phyloP scores from a whole-genome alignment of 2,797 vertebrate species.

The Pachyuromys duprasi region DNA sequence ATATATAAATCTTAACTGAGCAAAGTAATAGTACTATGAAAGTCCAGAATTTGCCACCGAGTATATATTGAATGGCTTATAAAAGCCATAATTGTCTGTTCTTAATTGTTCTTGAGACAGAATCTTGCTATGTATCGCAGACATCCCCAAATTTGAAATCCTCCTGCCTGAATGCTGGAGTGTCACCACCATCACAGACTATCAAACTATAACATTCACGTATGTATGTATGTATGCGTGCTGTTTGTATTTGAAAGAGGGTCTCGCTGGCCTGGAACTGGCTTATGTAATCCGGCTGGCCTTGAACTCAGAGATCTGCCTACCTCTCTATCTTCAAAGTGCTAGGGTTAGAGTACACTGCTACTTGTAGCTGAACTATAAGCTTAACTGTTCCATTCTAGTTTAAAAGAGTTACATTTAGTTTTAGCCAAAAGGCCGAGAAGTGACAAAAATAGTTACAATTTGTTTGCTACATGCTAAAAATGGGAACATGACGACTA shows the following conservation, averaged over 20 bases:
- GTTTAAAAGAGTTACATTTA: conserved; percentile 40
- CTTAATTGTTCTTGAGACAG: background rate
- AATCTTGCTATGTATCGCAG: background rate
- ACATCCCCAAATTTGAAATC: background rate
- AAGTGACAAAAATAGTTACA: conserved; percentile 39
- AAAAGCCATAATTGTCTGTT: background rate
- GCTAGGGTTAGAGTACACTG: background rate
- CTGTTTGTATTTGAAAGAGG: background rate
- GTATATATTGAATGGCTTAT: background rate
- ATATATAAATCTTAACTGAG: conserved; percentile 21
- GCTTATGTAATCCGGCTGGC: background rate
- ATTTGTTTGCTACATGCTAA: conserved; percentile 45
- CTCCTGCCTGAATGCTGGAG: background rate
- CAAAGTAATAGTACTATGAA: background rate
- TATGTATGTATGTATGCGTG: background rate
- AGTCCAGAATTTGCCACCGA: conserved; percentile 42
- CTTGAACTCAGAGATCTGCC: background rate
- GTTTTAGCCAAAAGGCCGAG: background rate
- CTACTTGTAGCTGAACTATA: background rate
- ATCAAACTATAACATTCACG: background rate
- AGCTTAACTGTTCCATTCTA: conserved; percentile 46
- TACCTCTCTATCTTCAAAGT: background rate
- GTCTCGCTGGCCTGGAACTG: background rate
- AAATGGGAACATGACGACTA: conserved; percentile 67
- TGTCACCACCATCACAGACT: background rate